Base-by-base conservation (phyloP, 2,888 invertebrate species). In the Rapana venosa region DNA sequence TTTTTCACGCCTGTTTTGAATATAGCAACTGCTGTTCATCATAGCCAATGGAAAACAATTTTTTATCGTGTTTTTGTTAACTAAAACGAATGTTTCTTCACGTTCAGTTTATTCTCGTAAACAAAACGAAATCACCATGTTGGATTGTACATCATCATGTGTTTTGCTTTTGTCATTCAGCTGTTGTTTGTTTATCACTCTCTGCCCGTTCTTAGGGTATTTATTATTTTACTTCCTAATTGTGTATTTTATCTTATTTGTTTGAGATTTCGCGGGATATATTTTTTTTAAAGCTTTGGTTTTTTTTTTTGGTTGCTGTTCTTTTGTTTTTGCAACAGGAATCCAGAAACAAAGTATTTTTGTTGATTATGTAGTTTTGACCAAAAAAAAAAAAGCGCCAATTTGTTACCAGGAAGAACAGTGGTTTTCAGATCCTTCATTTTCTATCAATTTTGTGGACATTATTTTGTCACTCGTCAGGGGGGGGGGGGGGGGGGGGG, bases 71-170 rank as follows among this genome's bases (percentile, higher is more conserved):
- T 47, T 47, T 47, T 47, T 47, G 47, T 47, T n/a, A 47, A 74
- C n/a, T 11, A 74, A 74, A 74, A n/a, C n/a, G n/a, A 74, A 74
- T 26, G 22, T 26, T 74, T 74, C 26, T 74, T 13, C n/a, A n/a
- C n/a, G 74, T 74, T 26, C n/a, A n/a, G 74, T 74, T 74, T n/a
- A 74, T 74, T 74, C 11, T 74, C n/a, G 22, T 74, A 61, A 61
- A 61, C 15, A 61, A 74, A 74, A 74, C 8, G 74, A n/a, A 74
- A 74, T 26, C n/a, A n/a, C 8, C 74, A 26, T 74, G 74, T 74
- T n/a, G n/a, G 74, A n/a, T 74, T 74, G 74, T 74, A 74, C n/a
- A 74, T 74, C 74, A 74, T 74, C 74, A 26, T n/a, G n/a, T 74
- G 74, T n/a, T n/a, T 74, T 74, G 74, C n/a, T 74, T 61, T 74